These are phyloP conservation scores for Lindbergichthys nudifrons DNA, from an alignment of 2,797 vertebrate species.

Conservation along the genomic window DNA sequence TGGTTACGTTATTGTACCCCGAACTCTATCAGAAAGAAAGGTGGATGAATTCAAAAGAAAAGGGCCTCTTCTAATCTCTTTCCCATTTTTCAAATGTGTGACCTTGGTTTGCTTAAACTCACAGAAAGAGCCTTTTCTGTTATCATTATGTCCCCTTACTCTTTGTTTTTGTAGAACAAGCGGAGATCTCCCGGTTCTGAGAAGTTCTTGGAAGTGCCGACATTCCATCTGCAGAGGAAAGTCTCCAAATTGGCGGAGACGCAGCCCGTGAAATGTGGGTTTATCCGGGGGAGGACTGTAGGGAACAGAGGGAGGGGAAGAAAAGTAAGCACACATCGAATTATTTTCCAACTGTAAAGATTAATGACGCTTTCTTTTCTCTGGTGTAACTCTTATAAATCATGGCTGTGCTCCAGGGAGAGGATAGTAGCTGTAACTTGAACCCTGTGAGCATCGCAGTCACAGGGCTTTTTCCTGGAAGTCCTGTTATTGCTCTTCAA, in stretches of 20 bases:
- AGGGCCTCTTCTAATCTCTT: background rate
- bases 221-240: constrained; percentile 92
- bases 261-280: constrained; percentile 88
- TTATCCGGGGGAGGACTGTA: constrained; percentile 63
- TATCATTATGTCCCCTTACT: constrained; percentile 36
- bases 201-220: constrained; percentile 77
- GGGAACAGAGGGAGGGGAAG: constrained; percentile 7
- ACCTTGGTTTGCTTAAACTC: background rate
- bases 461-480: constrained; percentile 71
- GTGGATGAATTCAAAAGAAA: background rate
- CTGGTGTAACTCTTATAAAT: background rate
- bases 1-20: background rate
- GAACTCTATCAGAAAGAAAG: background rate
- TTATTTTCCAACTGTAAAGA: background rate
- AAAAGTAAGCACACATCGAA: background rate
- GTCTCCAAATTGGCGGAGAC: constrained; percentile 92
- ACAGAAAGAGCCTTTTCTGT: background rate
- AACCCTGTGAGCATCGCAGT: constrained; percentile 37
- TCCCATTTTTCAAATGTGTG: background rate
- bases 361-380: background rate
- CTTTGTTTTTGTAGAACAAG: constrained; percentile 87
- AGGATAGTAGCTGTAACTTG: constrained; percentile 45
- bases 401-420: constrained; percentile 6
- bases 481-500: constrained; percentile 41
- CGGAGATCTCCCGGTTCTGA: constrained; percentile 83